Evolutionary conservation across 2,113 vertebrate genomes (phyloP).

Genomic region (Pseudonaja textilis): DNA sequence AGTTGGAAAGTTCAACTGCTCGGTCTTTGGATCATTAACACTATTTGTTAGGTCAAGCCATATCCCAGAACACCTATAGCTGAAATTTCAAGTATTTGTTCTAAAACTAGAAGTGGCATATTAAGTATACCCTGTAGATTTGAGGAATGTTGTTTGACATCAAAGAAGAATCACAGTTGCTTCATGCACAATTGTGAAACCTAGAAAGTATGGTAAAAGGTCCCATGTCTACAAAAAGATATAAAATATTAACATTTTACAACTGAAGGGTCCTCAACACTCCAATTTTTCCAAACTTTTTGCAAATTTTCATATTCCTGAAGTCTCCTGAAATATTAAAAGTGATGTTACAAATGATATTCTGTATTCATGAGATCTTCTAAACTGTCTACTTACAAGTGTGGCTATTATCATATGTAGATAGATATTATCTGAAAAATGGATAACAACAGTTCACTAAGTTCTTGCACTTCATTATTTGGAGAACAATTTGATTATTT

Average conservation of each 20-base stretch:
- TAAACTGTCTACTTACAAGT: background rate
- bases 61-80: constrained; percentile 52
- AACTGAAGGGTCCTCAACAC: background rate
- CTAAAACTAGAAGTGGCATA: constrained; percentile 55
- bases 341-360: background rate
- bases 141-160: constrained; percentile 54
- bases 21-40: constrained; percentile 66
- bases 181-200: constrained; percentile 40
- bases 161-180: constrained; percentile 43
- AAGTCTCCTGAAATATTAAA: background rate
- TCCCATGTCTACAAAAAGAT: constrained; percentile 19
- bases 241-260: constrained; percentile 20
- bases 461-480: background rate
- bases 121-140: constrained; percentile 53
- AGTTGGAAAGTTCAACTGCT: constrained; percentile 60
- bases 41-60: constrained; percentile 63
- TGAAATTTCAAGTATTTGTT: constrained; percentile 53
- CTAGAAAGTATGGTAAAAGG: constrained; percentile 30
- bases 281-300: constrained; percentile 8
- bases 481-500: constrained; percentile 5
- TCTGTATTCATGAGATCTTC: background rate
- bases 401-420: background rate
- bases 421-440: background rate
- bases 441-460: background rate
- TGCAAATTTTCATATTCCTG: constrained; percentile 8